Base-by-base conservation (phyloP, 2,888 invertebrate genomes). In the Melanotus villosus region DNA sequence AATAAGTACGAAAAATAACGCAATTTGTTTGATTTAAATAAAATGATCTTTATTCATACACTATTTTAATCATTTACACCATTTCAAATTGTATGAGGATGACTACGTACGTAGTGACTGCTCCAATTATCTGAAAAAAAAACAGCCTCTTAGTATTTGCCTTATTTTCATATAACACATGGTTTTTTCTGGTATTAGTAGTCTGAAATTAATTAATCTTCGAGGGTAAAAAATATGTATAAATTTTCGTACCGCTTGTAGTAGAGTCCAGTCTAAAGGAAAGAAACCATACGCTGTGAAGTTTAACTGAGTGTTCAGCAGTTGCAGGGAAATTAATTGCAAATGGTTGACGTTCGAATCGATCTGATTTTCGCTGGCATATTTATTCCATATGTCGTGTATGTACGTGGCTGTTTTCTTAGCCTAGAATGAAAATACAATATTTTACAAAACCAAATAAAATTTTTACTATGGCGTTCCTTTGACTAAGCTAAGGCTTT, bases 331-430 rank as follows among this genome's bases (percentile, higher is more conserved):
- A 9, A 75, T 52, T 7, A 75, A 57, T 68, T 74, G 75, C 18
- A 76, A 38, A 41, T 72, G 66, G 36, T 70, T 73, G 12, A 70
- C 38, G 36, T 36, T 66, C 12, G 54, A 50, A 36, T 74, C 59
- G 4, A 73, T 59, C n/a, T 67, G 65, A 32, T 73, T 70, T 36
- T 68, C 68, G 30, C 59, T 63, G 16, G 72, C 70, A 12, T 69
- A 68, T 19, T 73, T 70, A 60, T 76, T 74, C 76, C 76, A 76
- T 7, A 76, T 70, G 38, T 74, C 70, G 47, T 76, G 76, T 23
- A 76, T 45, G 47, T 67, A 66, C 6, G 72, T 76, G 1, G 69
- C 70, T 12, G 74, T 72, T 18, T 58, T 65, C 5, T 68, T 64
- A 2, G 68, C 67, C 74, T 74, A 43, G 7, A 73, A 73, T 19